Evolutionary conservation across 2,888 invertebrate genomes (phyloP), one percentile per base, ranked within the genome.

Genomic region (Cerastoderma edule): DNA sequence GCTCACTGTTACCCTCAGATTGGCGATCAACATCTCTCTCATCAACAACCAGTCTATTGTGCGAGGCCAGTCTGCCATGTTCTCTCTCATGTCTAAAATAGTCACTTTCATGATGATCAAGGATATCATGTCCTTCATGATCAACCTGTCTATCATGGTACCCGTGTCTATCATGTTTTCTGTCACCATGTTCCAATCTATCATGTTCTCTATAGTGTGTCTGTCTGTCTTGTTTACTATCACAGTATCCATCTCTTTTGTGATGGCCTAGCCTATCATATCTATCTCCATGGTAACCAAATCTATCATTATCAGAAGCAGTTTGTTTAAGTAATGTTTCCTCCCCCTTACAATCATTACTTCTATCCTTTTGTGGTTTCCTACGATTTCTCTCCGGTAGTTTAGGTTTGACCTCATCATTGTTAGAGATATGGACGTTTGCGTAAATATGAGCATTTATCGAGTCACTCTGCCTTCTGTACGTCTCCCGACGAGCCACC

Each of bases 361-460:
- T 13, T 46, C 44, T 46, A n/a, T 48, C 48, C 30, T 8, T 65
- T 8, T 28, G 44, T 22, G 24, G 13, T 28, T 44, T 56, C 50
- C 70, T 73, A 28, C 71, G 67, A 10, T 54, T 66, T 56, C 78
- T 71, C 39, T 79, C 79, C n/a, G 79, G 79, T 32, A 79, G 44
- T 63, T 68, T 66, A 27, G 79, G 75, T 44, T 72, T 79, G 0
- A 54, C 35, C 27, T 72, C 74, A 8, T 79, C 68, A 65, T 67
- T 27, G 27, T 65, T 71, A 19, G 71, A 28, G 27, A 79, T 57
- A 63, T 81, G 73, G 57, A 81, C 78, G 72, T 81, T 81, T 19
- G 81, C 81, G 69, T 81, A 81, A 33, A 81, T 81, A 71, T 81
- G 81, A 39, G 57, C 70, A 48, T 75, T 63, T 44, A 44, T 53